Percentiles rank a stretch among this genome's conserved stretches.
phyloP scores from a whole-genome alignment of 2,113 vertebrate species.

The Lepus europaeus region DNA sequence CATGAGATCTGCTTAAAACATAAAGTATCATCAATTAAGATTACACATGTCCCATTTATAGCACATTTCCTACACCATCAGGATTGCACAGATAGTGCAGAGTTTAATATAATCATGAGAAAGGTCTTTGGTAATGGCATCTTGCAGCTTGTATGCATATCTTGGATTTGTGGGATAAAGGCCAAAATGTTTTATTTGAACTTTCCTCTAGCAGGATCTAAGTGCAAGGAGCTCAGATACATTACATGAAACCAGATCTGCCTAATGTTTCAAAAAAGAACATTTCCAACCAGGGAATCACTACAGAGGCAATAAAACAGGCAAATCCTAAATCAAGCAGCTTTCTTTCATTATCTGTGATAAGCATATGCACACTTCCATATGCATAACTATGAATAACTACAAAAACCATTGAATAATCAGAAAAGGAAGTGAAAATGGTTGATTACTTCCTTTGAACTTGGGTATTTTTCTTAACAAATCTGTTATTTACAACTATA shows the following conservation, averaged over 20 bases:
- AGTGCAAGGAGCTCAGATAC: not conserved
- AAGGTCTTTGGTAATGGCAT: not conserved
- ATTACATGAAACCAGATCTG: not conserved
- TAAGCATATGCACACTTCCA: too few species aligned
- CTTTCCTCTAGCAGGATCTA: not conserved
- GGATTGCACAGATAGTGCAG: not conserved
- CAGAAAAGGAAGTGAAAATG: not conserved
- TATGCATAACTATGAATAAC: too few species aligned
- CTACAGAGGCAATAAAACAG: not conserved
- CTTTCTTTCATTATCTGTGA: not conserved
- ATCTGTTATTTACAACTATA: too few species aligned
- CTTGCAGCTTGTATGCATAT: too few species aligned
- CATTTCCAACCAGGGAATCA: not conserved
- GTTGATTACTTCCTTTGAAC: not conserved
- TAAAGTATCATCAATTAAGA: not conserved
- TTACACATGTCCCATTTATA: not conserved
- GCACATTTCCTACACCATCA: not conserved
- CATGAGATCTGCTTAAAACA: not conserved
- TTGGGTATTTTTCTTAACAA: not conserved
- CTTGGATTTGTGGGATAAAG: not conserved
- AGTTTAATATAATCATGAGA: not conserved
- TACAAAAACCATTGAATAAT: not conserved
- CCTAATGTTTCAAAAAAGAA: not conserved
- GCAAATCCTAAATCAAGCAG: not conserved
- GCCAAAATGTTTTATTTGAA: not conserved